These are phyloP conservation scores for Seriola aureovittata DNA, from an alignment of 2,113 vertebrate genomes.

Conservation along the genomic window DNA sequence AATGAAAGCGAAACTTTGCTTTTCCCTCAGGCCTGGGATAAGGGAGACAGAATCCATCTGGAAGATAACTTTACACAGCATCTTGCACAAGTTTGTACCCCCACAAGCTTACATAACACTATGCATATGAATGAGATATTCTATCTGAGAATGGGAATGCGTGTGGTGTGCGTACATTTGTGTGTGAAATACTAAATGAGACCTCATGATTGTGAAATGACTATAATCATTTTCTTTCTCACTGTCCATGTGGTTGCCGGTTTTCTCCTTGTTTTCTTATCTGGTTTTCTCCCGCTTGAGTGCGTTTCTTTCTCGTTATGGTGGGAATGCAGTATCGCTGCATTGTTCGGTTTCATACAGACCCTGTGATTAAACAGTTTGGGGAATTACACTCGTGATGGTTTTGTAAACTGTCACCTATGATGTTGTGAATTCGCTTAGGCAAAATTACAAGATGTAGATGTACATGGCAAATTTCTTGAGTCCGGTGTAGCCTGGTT, in stretches of 20 bases:
- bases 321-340: conserved; percentile 1
- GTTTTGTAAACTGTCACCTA: conserved; percentile 1
- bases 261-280: conserved; percentile 15
- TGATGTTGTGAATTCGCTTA: neutral
- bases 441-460: neutral
- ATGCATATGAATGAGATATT: conserved; percentile 72
- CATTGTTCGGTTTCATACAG: conserved; percentile 44
- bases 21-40: conserved; percentile 70
- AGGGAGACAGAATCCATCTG: conserved; percentile 77
- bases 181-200: conserved; percentile 39
- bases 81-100: conserved; percentile 71
- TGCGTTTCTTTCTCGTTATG: conserved; percentile 13
- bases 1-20: conserved; percentile 72
- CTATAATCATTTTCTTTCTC: conserved; percentile 23
- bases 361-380: conserved; percentile 32
- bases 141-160: conserved; percentile 46
- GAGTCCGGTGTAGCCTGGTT: neutral
- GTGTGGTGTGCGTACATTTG: conserved; percentile 13
- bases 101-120: conserved; percentile 71
- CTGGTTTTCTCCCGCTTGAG: neutral
- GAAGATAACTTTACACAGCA: conserved; percentile 77
- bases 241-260: neutral
- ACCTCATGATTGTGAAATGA: conserved; percentile 25
- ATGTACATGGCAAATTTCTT: neutral
- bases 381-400: neutral